Conservation (phyloP, 35 echinoderm and acorn worm species). For the Heliocidaris tuberculata region DNA sequence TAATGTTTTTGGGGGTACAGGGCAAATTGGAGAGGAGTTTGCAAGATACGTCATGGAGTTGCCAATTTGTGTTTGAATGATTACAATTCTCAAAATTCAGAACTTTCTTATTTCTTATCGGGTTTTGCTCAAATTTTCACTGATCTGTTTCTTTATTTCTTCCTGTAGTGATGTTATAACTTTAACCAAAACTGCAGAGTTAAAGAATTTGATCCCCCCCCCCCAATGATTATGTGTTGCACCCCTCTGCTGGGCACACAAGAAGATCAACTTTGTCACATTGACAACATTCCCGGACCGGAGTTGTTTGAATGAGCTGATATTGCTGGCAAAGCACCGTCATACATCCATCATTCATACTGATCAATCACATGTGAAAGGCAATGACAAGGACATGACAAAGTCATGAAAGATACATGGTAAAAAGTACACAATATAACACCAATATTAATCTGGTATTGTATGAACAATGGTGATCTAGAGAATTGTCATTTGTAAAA, state of each 20-base stretch:
- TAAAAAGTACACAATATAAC: background rate
- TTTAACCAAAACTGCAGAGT: background rate
- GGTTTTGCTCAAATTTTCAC: no score
- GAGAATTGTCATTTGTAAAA: background rate
- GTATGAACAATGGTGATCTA: background rate
- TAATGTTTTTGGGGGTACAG: no score
- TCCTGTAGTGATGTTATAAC: no score
- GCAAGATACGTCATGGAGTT: no score
- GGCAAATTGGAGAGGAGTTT: no score
- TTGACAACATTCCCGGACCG: background rate
- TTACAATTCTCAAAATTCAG: no score
- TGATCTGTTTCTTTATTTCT: no score
- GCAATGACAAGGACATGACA: background rate
- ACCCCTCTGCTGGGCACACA: background rate
- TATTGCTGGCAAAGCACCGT: background rate
- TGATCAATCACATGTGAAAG: background rate
- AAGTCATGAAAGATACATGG: constrained; percentile 9
- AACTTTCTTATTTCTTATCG: no score
- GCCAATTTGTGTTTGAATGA: no score
- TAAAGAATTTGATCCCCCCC: background rate
- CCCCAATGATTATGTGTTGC: background rate
- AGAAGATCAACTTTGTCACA: background rate
- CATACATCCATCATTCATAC: background rate
- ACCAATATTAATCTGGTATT: background rate
- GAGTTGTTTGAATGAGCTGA: background rate